phyloP scores from a whole-genome alignment of 2,888 invertebrate species.

The Melanargia galathea region DNA sequence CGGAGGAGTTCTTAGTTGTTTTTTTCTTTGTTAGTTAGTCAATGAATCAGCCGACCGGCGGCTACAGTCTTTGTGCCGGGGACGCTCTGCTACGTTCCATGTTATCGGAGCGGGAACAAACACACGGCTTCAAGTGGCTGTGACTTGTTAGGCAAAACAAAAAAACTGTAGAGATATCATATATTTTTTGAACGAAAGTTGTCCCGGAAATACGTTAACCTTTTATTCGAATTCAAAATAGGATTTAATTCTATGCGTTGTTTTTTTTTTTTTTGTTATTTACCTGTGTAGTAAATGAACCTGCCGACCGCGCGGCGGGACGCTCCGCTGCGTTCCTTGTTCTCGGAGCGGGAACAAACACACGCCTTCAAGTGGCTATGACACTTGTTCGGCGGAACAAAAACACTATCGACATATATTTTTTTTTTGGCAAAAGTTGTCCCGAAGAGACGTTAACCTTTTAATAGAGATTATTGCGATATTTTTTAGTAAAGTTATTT shows the following conservation, averaged over 20 bases:
- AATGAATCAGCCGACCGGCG: constrained; percentile 16
- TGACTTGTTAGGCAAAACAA: not conserved
- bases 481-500: no score
- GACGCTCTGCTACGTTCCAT: constrained; percentile 10
- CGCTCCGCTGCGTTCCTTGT: constrained; percentile 16
- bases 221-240: no score
- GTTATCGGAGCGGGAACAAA: not conserved
- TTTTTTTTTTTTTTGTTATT: no score
- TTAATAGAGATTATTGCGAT: no score
- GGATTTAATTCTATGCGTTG: no score
- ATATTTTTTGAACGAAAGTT: not conserved
- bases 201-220: no score
- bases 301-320: constrained; percentile 7
- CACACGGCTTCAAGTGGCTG: not conserved
- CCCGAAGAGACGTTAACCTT: no score
- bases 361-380: not conserved
- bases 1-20: no score
- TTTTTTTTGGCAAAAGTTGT: no score
- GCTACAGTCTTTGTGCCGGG: not conserved
- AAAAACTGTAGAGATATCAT: not conserved
- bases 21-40: no score
- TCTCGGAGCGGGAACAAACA: not conserved
- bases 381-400: not conserved
- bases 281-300: no score
- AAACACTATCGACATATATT: no score